Conservation (phyloP, 1,140 invertebrate species). For the Musca domestica region DNA sequence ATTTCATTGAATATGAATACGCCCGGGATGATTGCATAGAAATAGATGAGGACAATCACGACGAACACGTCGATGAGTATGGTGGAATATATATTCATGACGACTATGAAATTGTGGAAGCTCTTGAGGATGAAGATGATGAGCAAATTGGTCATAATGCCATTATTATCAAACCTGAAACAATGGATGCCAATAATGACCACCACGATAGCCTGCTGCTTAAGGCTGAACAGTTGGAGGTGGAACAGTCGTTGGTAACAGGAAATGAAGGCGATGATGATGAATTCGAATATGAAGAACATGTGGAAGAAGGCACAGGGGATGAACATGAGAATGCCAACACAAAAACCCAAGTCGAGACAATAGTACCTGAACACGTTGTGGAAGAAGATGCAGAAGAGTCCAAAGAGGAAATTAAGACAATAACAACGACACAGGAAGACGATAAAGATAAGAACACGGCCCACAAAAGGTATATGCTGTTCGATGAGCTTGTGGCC, state of each 20-base stretch:
- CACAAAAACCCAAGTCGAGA: conserved; percentile 10
- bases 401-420: neutral
- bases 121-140: neutral
- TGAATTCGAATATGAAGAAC: neutral
- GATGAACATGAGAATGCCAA: neutral
- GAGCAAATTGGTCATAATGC: neutral
- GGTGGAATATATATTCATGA: conserved; percentile 26
- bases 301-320: neutral
- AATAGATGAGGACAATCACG: conserved; percentile 28
- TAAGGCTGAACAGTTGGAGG: neutral
- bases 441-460: conserved; percentile 28
- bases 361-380: neutral
- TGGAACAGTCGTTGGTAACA: neutral
- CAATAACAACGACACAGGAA: too few relatives aligned
- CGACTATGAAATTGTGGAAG: conserved; percentile 23
- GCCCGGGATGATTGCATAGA: conserved; percentile 31
- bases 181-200: neutral
- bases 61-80: conserved; percentile 11
- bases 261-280: neutral
- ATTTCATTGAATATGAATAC: conserved; percentile 35
- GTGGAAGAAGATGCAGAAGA: conserved; percentile 8
- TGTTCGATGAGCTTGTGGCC: conserved; percentile 47
- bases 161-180: neutral
- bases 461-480: conserved; percentile 40
- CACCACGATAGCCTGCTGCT: neutral